Base-by-base conservation (phyloP, 2,113 vertebrate species). In the Corythornis vintsioides region DNA sequence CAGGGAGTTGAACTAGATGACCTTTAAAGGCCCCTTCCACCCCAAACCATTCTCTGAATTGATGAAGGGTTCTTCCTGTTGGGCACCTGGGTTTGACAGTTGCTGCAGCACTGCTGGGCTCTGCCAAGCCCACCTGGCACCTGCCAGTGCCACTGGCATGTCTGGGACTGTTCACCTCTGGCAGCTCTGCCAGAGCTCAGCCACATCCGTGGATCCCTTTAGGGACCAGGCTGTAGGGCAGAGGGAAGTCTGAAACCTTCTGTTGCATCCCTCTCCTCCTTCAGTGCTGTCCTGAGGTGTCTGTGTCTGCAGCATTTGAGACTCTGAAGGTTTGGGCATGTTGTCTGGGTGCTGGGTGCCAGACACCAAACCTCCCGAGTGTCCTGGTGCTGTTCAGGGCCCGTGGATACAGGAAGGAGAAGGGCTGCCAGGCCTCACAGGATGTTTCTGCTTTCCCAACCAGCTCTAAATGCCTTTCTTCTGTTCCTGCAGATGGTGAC, bases 401-500 rank as follows among this genome's bases (percentile, higher is more conserved):
- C 20, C 57, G 53, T 57, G 16, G 50, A 25, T 28, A 13, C 31
- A 22, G 57, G 29, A 31, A 52, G 26, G 33, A 59, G 60, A 31
- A 13, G 3, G 17, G 12, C 73, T 78, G 35, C 45, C 45, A 19
- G 0, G 2, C 2, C 40, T 59, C 21, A 13, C 10, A 15, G 33
- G 48, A 20, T 12, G 13, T 42, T 56, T 40, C 67, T 56, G 79
- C 4, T 29, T 2, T 19, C 12, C 16, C 38, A 61, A 47, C 4
- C 21, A 11, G 17, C n/a, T 31, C 79, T 8, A 42, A 43, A 13
- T 7, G n/a, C 47, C 40, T 91, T 52, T 94, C 55, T 77, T 83
- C 59, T 95, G 56, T 83, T 95, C 65, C 96, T 96, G 64, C 97
- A 99, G 99, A 98, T 99, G 98, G 98, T 99, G 97, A 99, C 99